Conservation (phyloP, 2,113 vertebrate genomes). For the Mola mola region DNA sequence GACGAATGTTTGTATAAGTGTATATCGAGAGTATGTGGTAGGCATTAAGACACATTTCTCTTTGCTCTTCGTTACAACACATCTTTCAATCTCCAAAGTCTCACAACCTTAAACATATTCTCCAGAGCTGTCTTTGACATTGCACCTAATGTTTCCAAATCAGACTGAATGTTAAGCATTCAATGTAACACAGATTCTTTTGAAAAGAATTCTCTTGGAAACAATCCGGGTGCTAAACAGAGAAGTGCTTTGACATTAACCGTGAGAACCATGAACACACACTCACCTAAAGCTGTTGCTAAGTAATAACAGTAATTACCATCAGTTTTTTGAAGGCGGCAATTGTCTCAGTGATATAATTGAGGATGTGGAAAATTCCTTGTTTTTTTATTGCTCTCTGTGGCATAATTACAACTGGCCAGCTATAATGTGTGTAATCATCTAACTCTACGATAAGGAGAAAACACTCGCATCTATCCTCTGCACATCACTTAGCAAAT, state of each 20-base stretch:
- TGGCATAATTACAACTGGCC: slow-evolving; percentile 31
- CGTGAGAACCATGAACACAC: slow-evolving; percentile 9
- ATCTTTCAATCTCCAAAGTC: too few species aligned
- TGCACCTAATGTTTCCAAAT: background rate
- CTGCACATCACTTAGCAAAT: background rate
- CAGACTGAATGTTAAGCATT: background rate
- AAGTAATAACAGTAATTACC: slow-evolving; percentile 72
- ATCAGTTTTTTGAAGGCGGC: slow-evolving; percentile 54
- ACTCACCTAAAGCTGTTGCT: slow-evolving; percentile 34
- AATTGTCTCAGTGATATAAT: slow-evolving; percentile 67
- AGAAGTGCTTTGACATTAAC: slow-evolving; percentile 22
- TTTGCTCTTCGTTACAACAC: too few species aligned
- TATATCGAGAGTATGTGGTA: too few species aligned
- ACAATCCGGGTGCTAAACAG: slow-evolving; percentile 18
- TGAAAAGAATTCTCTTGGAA: background rate
- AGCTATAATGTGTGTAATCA: slow-evolving; percentile 21
- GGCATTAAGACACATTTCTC: too few species aligned
- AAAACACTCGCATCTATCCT: background rate
- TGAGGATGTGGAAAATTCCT: slow-evolving; percentile 41
- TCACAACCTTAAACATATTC: too few species aligned
- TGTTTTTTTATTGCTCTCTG: slow-evolving; percentile 51
- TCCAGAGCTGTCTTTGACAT: too few species aligned
- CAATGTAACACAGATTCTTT: background rate
- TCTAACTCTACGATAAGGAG: slow-evolving; percentile 8
- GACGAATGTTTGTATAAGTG: too few species aligned